Evolutionary conservation across 1,140 invertebrate genomes (phyloP).

Genomic region (Dendroctonus valens): DNA sequence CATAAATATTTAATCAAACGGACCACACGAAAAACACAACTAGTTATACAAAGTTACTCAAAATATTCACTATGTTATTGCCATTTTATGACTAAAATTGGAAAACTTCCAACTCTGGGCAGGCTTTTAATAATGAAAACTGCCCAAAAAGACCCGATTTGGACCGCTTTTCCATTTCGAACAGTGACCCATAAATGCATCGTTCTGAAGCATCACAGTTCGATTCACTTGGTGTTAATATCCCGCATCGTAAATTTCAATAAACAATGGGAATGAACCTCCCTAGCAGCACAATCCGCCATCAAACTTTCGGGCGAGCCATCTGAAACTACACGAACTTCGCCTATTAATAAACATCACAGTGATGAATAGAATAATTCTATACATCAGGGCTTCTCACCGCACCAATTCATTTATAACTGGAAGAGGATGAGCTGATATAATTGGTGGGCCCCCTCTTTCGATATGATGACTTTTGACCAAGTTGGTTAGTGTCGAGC

Average conservation of each 20-base stretch:
- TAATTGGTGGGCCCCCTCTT: constrained; percentile 30
- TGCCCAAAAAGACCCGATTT: too few species aligned
- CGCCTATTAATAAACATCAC: constrained; percentile 30
- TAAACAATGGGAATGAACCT: constrained; percentile 8
- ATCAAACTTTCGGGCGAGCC: constrained; percentile 22
- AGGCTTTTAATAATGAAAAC: too few species aligned
- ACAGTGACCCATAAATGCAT: too few species aligned
- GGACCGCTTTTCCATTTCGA: too few species aligned
- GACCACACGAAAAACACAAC: too few species aligned
- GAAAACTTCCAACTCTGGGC: too few species aligned
- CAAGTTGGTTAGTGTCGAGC: constrained; percentile 33
- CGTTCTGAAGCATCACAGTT: too few species aligned
- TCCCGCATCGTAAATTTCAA: constrained; percentile 9
- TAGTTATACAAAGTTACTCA: too few species aligned
- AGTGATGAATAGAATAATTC: constrained; percentile 27
- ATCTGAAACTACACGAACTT: constrained; percentile 24
- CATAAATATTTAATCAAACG: too few species aligned
- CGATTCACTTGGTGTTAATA: constrained; percentile 2
- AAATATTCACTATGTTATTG: too few species aligned
- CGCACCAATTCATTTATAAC: constrained; percentile 29
- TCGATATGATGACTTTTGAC: constrained; percentile 38
- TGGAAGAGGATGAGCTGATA: constrained; percentile 23
- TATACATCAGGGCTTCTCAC: constrained; percentile 11
- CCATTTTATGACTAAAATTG: too few species aligned
- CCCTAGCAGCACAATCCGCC: constrained; percentile 8